Conservation (phyloP, 2,888 invertebrate species). For the Stenichneumon culpator region DNA sequence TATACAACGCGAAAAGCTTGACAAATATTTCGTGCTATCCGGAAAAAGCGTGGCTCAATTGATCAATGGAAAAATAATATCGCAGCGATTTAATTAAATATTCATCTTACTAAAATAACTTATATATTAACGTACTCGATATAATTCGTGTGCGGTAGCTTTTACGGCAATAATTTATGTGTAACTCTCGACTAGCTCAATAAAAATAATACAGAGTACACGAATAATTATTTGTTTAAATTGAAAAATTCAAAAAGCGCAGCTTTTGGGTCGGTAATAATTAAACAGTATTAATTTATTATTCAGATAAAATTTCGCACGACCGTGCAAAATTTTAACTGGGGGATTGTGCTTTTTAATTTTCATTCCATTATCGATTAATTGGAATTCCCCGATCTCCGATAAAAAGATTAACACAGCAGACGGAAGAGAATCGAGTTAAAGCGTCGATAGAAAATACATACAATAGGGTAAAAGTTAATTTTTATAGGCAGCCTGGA, state of each 20-base stretch:
- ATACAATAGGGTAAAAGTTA: slow-evolving; percentile 13
- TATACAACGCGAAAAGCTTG: slow-evolving; percentile 49
- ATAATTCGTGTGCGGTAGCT: slow-evolving; percentile 9
- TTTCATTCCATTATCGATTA: neutral
- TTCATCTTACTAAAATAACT: slow-evolving; percentile 36
- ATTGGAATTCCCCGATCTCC: neutral
- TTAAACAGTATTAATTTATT: neutral
- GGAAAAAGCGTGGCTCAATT: slow-evolving; percentile 42
- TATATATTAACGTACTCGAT: slow-evolving; percentile 3
- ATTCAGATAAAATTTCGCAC: neutral
- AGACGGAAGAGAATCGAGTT: slow-evolving; percentile 3
- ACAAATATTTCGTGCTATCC: slow-evolving; percentile 53
- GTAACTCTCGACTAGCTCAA: slow-evolving; percentile 23
- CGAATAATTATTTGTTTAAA: neutral
- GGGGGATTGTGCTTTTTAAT: neutral
- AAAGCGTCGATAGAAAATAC: slow-evolving; percentile 24
- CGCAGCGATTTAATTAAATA: slow-evolving; percentile 31
- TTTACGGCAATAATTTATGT: slow-evolving; percentile 27
- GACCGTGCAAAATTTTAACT: neutral
- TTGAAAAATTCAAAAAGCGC: neutral
- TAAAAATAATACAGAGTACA: neutral
- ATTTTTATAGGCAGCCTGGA: slow-evolving; percentile 34
- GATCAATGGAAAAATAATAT: slow-evolving; percentile 41
- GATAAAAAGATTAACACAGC: neutral
- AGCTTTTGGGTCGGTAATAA: neutral